phyloP scores from a whole-genome alignment of 2,888 invertebrate genomes.

The Entomobrya multifasciata region DNA sequence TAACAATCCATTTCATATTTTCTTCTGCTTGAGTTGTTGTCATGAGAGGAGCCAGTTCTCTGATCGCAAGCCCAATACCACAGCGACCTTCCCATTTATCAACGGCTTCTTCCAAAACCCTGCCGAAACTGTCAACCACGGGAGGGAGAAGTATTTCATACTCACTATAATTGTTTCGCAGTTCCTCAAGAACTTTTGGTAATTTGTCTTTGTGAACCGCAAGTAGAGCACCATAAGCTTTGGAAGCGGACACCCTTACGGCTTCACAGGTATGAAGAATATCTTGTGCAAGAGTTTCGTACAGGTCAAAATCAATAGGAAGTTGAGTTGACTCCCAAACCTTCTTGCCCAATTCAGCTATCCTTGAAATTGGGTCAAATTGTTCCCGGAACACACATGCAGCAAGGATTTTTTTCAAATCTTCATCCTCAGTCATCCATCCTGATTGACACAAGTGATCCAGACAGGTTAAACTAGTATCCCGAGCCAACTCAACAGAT shows the following conservation, averaged over 20 bases:
- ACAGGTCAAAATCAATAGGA: slow-evolving; percentile 55
- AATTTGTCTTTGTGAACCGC: slow-evolving; percentile 83
- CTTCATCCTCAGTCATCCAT: slow-evolving; percentile 33
- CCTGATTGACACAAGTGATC: slow-evolving; percentile 44
- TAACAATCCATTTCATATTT: slow-evolving; percentile 84
- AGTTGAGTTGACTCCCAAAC: slow-evolving; percentile 58
- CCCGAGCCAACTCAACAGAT: slow-evolving; percentile 87
- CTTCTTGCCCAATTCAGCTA: slow-evolving; percentile 72
- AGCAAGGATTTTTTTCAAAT: slow-evolving; percentile 43
- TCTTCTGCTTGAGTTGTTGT: slow-evolving; percentile 80
- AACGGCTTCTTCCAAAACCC: slow-evolving; percentile 90
- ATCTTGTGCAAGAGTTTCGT: slow-evolving; percentile 81
- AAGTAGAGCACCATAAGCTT: slow-evolving; percentile 87
- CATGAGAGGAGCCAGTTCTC: slow-evolving; percentile 89
- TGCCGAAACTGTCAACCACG: slow-evolving; percentile 94
- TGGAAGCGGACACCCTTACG: slow-evolving; percentile 91
- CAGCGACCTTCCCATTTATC: slow-evolving; percentile 95
- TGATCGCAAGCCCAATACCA: slow-evolving; percentile 92
- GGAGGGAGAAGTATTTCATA: slow-evolving; percentile 91
- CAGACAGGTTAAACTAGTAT: slow-evolving; percentile 85
- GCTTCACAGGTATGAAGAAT: slow-evolving; percentile 90
- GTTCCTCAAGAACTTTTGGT: slow-evolving; percentile 84
- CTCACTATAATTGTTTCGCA: slow-evolving; percentile 89
- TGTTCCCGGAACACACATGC: slow-evolving; percentile 73
- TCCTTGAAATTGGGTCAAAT: slow-evolving; percentile 74